Conservation (phyloP, 92 coral and sea anemone genomes). For the Nematostella vectensis region DNA sequence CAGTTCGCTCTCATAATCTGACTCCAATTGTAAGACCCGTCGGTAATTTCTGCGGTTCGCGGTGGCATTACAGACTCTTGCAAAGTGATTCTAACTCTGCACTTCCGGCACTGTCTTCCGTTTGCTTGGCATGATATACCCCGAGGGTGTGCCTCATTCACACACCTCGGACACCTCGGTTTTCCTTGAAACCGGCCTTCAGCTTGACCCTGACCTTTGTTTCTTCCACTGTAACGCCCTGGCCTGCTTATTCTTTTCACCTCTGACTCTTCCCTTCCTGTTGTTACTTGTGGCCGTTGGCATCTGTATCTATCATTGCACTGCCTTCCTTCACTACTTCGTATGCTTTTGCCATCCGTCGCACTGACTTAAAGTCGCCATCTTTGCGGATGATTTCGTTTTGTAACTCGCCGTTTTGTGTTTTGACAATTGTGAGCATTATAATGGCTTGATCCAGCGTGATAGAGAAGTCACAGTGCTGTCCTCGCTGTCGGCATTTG, state of each 20-base stretch:
- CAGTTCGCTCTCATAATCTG: conserved; percentile 1
- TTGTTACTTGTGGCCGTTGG: conserved; percentile 11
- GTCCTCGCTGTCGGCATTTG: conserved; percentile 19
- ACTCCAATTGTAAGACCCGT: conserved; percentile 14
- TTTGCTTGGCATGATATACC: conserved; percentile 9
- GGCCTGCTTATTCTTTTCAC: conserved; percentile 33
- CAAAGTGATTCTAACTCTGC: conserved; percentile 20
- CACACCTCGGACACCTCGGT: conserved; percentile 12
- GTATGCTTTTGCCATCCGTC: conserved; percentile 24
- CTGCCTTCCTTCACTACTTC: conserved; percentile 25
- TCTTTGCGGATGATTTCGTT: conserved; percentile 26
- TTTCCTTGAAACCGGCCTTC: conserved; percentile 16
- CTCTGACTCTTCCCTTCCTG: conserved; percentile 14
- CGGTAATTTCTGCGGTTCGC: conserved; percentile 3
- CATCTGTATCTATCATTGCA: conserved; percentile 16
- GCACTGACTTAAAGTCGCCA: conserved; percentile 26
- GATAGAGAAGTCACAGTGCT: conserved; percentile 9
- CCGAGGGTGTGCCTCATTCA: conserved; percentile 6
- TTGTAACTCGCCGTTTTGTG: conserved; percentile 22
- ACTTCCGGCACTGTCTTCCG: conserved; percentile 27
- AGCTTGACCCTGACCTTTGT: conserved; percentile 11
- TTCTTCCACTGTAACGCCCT: conserved; percentile 32
- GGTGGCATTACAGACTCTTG: conserved; percentile 9
- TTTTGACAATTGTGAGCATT: conserved; percentile 27
- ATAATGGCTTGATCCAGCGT: conserved; percentile 14